phyloP scores from a whole-genome alignment of 2,888 invertebrate species.

The Fragum whitleyi region DNA sequence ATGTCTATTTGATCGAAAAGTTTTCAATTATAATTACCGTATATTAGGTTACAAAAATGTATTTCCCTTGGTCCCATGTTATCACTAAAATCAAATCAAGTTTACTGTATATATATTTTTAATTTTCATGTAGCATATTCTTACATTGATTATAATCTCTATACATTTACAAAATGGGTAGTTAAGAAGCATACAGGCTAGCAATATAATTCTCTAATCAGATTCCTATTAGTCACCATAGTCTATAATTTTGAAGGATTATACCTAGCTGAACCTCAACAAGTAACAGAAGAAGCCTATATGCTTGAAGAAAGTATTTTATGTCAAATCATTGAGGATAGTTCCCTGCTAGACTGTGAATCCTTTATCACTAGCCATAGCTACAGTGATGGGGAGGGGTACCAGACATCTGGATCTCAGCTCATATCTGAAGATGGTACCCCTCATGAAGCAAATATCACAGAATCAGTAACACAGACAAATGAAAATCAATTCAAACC shows the following conservation, averaged over 20 bases:
- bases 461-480: not conserved
- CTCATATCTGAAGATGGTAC: not conserved
- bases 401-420: not conserved
- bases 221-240: too few relatives aligned
- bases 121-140: too few relatives aligned
- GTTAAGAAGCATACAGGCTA: too few relatives aligned
- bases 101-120: too few relatives aligned
- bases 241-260: not conserved
- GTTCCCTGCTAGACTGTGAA: not conserved
- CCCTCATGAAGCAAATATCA: not conserved
- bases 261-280: not conserved
- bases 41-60: too few relatives aligned
- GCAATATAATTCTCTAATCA: too few relatives aligned
- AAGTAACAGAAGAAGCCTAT: not conserved
- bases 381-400: not conserved
- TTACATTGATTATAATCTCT: too few relatives aligned
- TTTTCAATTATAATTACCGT: too few relatives aligned
- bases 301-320: conserved; percentile 14
- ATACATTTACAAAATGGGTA: too few relatives aligned
- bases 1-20: too few relatives aligned
- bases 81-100: too few relatives aligned
- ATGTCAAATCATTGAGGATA: conserved; percentile 14
- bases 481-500: not conserved
- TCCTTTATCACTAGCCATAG: not conserved
- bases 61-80: too few relatives aligned